phyloP scores from a whole-genome alignment of 2,888 invertebrate species.

The Lycaena phlaeas region DNA sequence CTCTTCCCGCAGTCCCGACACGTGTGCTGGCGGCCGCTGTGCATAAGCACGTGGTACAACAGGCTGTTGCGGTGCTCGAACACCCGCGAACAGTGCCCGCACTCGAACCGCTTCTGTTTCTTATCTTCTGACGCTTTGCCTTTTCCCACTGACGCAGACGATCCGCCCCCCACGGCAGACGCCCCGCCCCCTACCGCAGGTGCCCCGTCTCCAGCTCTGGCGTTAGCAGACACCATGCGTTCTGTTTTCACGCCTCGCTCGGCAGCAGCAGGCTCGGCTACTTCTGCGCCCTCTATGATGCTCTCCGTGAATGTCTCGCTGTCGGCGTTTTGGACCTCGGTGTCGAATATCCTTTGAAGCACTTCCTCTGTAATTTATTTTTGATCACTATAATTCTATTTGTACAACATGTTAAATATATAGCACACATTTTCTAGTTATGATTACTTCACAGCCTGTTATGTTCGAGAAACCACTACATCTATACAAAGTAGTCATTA shows the following conservation, averaged over 20 bases:
- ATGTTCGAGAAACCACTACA: no score
- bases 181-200: no score
- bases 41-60: slow-evolving; percentile 86
- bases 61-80: slow-evolving; percentile 89
- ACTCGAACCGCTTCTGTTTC: slow-evolving; percentile 59
- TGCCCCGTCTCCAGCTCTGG: background rate
- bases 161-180: no score
- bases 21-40: slow-evolving; percentile 82
- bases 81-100: slow-evolving; percentile 79
- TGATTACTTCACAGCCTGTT: no score
- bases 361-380: slow-evolving; percentile 44
- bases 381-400: background rate
- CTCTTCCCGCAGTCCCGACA: slow-evolving; percentile 87
- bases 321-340: slow-evolving; percentile 30
- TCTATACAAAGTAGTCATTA: no score
- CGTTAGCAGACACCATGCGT: background rate
- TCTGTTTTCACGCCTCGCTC: slow-evolving; percentile 16
- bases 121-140: no score
- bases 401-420: no score
- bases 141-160: slow-evolving; percentile 18
- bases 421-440: no score
- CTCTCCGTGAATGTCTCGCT: slow-evolving; percentile 26
- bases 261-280: background rate
- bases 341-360: slow-evolving; percentile 51
- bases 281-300: slow-evolving; percentile 26